Conservation (phyloP, 2,888 invertebrate species). For the Latrodectus hesperus region DNA sequence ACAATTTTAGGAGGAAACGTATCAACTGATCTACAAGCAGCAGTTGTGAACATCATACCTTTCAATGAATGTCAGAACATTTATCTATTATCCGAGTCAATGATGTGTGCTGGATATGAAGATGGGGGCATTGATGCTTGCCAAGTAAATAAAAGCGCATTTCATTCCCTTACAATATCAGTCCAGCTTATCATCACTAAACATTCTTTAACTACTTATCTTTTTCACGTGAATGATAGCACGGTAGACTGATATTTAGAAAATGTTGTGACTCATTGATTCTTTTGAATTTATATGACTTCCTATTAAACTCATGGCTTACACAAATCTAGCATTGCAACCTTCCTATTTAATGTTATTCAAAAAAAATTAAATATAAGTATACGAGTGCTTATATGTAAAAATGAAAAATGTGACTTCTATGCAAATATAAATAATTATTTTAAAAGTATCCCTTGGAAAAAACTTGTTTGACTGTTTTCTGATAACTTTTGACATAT, state of each 20-base stretch:
- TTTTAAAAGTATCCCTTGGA: no score
- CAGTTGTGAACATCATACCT: slow-evolving; percentile 31
- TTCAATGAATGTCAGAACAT: slow-evolving; percentile 20
- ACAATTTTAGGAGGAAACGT: slow-evolving; percentile 18
- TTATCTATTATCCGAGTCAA: slow-evolving; percentile 31
- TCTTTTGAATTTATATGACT: no score
- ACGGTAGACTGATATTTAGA: background rate
- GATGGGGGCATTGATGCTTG: slow-evolving; percentile 60
- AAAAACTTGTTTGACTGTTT: no score
- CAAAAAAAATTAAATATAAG: no score
- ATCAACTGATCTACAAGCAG: slow-evolving; percentile 31
- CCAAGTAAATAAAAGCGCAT: slow-evolving; percentile 26
- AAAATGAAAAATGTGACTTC: no score
- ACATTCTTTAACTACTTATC: background rate
- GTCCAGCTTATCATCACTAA: background rate
- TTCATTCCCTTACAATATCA: background rate
- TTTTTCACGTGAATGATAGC: background rate
- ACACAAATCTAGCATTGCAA: no score
- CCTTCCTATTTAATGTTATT: no score
- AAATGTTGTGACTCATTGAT: no score
- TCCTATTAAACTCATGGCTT: no score
- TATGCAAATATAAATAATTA: no score
- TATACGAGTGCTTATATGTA: no score
- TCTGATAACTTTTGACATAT: no score
- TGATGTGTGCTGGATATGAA: slow-evolving; percentile 58